Evolutionary conservation across 1,140 invertebrate species (phyloP), one percentile per base, ranked within the genome.

Genomic region (Calycopis cecrops): DNA sequence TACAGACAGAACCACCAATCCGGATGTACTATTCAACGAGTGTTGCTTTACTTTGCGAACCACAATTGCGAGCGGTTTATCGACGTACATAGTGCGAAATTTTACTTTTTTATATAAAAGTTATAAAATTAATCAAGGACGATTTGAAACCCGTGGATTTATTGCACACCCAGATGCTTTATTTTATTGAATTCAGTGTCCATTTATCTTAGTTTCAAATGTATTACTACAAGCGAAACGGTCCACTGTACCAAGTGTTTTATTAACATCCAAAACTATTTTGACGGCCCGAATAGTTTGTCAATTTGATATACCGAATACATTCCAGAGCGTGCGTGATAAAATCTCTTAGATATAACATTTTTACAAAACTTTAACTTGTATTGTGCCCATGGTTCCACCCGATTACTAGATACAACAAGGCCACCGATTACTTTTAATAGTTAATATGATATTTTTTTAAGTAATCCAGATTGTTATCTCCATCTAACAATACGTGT

Each of bases 191-290:
- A 60, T 73, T 62, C 65, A 68, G 55, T 66, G 63, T 65, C 63
- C 63, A 70, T 73, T 69, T 67, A 69, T 71, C 70, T 62, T 67
- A 66, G 62, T 57, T 71, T 69, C 63, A 65, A 67, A 76, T 69
- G 59, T 69, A 66, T 66, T 62, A 65, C 65, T 65, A 55, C 60
- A 69, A 68, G 59, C 68, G 63, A 72, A 76, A 72, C 64, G 68
- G 63, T 76, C 69, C 76, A 75, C 69, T 75, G 72, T 73, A 72
- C 68, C 65, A 61, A 73, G 65, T 75, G 64, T 71, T 74, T 74
- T 72, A 72, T 69, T 70, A 67, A 68, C 53, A 40, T 16, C 40
- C 40, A 47, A 47, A 65, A 63, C 65, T 61, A 73, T 65, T 69
- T 67, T 60, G 63, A 74, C 63, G 69, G 66, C 60, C 56, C 52